Conservation (phyloP, 2,113 vertebrate species). For the Alaudala cheleensis region DNA sequence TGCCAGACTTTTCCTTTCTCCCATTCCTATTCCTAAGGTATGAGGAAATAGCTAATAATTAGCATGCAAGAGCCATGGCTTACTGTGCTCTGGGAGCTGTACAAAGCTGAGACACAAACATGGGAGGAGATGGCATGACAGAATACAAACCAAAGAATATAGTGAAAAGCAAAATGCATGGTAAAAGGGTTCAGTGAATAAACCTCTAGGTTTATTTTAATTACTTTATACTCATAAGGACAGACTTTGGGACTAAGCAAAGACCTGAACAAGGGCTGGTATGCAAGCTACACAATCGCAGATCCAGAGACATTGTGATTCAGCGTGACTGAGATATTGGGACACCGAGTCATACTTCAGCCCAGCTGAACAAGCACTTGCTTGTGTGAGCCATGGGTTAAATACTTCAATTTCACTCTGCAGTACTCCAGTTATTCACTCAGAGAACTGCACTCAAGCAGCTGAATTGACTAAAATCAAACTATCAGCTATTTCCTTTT, state of each 20-base stretch:
- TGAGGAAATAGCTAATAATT: constrained; percentile 16
- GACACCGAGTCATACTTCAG: neutral
- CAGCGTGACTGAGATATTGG: neutral
- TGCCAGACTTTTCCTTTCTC: neutral
- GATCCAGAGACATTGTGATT: neutral
- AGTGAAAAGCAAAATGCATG: neutral
- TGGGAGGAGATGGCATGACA: neutral
- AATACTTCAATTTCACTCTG: neutral
- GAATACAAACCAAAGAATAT: neutral
- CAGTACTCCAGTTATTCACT: neutral
- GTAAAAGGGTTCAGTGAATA: neutral
- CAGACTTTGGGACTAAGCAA: neutral
- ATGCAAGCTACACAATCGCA: neutral
- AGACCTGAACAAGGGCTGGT: neutral
- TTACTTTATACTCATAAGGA: neutral
- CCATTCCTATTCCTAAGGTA: neutral
- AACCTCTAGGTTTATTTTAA: neutral
- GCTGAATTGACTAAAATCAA: neutral
- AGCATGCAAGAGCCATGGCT: neutral
- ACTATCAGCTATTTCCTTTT: neutral
- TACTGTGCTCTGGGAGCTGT: neutral
- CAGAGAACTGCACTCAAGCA: neutral
- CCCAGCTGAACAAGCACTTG: neutral
- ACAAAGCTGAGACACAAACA: neutral
- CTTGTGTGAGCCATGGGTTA: neutral